Base-by-base conservation (phyloP, 2,113 vertebrate species). In the Mustelus asterias region DNA sequence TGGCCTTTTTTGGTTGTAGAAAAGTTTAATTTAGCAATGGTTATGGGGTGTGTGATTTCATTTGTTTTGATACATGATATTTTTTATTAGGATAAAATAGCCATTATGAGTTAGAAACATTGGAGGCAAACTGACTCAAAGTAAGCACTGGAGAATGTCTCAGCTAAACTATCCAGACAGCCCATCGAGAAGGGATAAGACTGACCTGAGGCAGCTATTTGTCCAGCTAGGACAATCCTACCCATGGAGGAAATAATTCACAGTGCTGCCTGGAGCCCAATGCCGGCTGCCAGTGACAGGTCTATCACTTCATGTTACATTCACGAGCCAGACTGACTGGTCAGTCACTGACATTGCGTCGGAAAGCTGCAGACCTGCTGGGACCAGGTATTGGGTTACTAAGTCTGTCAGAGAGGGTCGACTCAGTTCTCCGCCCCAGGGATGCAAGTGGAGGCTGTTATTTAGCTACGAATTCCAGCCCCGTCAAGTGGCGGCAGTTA, bases 131-230 rank as follows among this genome's bases (percentile, higher is more conserved):
- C 90, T 22, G 63, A 33, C 33, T 63, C 63, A 94, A 94, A 94
- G 8, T 20, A 41, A 94, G n/a, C 63, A 94, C 10, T 37, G 14
- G 58, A 18, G 60, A 60, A 93, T 13, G 60, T 13, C 41, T 48
- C 44, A 88, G 18, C 44, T 88, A 26, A 93, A 65, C 13, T 41
- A 24, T 41, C 63, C n/a, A 94, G 2, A 11, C 9, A 41, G 90
- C 20, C 58, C 48, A 48, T 26, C 85, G 26, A 37, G 90, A n/a
- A 94, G 63, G 60, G 60, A 67, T 24, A 90, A 33, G 54, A 11
- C 88, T 90, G 88, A 90, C 88, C 63, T 6, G 90, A 94, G 20
- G 60, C n/a, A 41, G 90, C 86, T 89, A 24, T 89, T 83, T 44
- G 22, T 58, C 48, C 24, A 26, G n/a, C 37, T 44, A 18, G 48